Evolutionary conservation across 1,140 invertebrate genomes (phyloP).

Genomic region (Geopemphigus sp.): DNA sequence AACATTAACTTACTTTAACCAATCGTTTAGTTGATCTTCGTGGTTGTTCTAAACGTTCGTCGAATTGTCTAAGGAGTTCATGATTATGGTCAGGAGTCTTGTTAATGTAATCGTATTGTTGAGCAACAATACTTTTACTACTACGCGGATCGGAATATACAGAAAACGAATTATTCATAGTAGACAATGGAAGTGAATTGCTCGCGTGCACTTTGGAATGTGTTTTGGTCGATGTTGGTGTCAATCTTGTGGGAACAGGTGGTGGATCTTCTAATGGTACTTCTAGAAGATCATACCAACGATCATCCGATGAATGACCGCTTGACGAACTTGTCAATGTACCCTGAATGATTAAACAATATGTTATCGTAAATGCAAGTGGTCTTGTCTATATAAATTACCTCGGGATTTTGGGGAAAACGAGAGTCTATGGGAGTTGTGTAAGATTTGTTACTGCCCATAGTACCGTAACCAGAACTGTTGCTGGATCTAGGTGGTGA

Average conservation of each 20-base stretch:
- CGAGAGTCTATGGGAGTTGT: constrained; percentile 58
- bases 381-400: constrained; percentile 50
- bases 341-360: constrained; percentile 54
- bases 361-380: not conserved
- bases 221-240: constrained; percentile 50
- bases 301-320: constrained; percentile 67
- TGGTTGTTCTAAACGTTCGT: constrained; percentile 41
- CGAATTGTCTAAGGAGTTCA: constrained; percentile 55
- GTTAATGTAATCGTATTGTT: constrained; percentile 50
- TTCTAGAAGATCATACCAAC: constrained; percentile 65
- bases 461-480: constrained; percentile 81
- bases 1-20: constrained; percentile 22
- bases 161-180: constrained; percentile 56
- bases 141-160: constrained; percentile 37
- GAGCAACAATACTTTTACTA: constrained; percentile 31
- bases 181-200: constrained; percentile 57
- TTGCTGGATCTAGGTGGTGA: constrained; percentile 79
- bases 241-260: constrained; percentile 57
- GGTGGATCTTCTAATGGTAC: constrained; percentile 56
- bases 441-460: constrained; percentile 71
- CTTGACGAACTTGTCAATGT: constrained; percentile 65
- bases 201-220: constrained; percentile 55
- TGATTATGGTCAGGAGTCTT: constrained; percentile 53
- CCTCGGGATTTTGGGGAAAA: constrained; percentile 58
- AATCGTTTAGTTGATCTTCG: constrained; percentile 46